These are phyloP conservation scores for Ariopsis seemanni DNA, from an alignment of 2,113 vertebrate genomes.

Conservation along the genomic window DNA sequence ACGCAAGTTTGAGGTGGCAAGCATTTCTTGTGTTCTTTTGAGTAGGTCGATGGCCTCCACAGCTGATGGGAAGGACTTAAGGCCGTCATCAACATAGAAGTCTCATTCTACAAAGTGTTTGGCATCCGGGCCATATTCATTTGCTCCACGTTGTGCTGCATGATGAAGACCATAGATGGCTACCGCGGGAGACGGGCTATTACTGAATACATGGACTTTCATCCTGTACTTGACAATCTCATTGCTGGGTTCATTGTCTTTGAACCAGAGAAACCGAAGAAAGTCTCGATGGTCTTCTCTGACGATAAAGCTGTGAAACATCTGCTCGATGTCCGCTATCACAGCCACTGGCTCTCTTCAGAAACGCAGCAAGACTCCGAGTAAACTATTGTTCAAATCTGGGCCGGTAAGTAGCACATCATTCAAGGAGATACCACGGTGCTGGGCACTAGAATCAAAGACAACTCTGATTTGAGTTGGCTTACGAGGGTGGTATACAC, in stretches of 20 bases:
- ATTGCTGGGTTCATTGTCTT: not conserved
- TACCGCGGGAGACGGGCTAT: not conserved
- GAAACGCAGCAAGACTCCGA: not conserved
- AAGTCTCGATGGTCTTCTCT: not conserved
- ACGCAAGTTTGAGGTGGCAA: too few relatives aligned
- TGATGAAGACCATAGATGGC: not conserved
- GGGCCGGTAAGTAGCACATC: too few relatives aligned
- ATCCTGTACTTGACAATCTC: not conserved
- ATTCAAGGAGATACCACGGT: not conserved
- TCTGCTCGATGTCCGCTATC: not conserved
- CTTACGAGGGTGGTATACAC: not conserved
- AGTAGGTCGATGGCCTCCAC: too few relatives aligned
- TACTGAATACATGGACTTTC: not conserved
- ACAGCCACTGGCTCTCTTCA: not conserved
- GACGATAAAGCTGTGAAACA: not conserved
- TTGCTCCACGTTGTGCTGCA: not conserved
- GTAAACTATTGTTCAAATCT: not conserved
- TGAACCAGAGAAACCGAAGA: not conserved
- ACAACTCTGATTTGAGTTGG: not conserved
- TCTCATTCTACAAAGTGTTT: not conserved
- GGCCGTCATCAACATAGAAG: too few relatives aligned
- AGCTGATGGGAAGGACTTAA: too few relatives aligned
- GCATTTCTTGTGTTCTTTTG: too few relatives aligned
- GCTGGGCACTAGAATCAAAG: not conserved
- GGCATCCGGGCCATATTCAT: not conserved